Evolutionary conservation across 1,140 invertebrate genomes (phyloP).

Genomic region (Drosophila kurseongensis): DNA sequence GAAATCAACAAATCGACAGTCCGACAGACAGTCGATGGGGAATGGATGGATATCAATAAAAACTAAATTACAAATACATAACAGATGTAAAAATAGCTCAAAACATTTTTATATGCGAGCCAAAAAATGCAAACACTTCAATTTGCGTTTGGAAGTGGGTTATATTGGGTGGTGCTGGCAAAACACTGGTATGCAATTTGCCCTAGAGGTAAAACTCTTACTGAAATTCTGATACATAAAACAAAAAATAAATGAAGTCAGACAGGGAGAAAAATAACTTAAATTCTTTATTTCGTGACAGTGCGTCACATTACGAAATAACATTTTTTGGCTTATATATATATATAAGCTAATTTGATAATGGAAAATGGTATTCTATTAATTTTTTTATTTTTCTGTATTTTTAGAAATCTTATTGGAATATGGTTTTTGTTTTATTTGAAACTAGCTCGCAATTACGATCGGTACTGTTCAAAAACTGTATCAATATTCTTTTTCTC

Average conservation of each 20-base stretch:
- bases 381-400: background rate
- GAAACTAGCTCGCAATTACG: constrained; percentile 11
- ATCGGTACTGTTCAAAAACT: constrained; percentile 24
- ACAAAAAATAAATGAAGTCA: constrained; percentile 26
- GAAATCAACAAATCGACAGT: constrained; percentile 38
- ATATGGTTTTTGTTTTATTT: background rate
- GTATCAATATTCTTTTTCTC: constrained; percentile 39
- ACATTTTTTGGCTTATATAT: no score
- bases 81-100: constrained; percentile 57
- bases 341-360: no score
- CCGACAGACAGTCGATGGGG: constrained; percentile 1
- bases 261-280: constrained; percentile 14
- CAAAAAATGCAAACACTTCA: constrained; percentile 66
- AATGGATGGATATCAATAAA: constrained; percentile 59
- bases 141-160: constrained; percentile 38
- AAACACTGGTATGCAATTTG: constrained; percentile 35
- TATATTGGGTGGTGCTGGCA: constrained; percentile 16
- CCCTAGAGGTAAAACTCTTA: constrained; percentile 25
- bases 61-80: constrained; percentile 71
- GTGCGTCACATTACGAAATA: background rate
- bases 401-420: background rate
- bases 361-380: no score
- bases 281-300: constrained; percentile 20
- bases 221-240: constrained; percentile 22
- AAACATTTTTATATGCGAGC: constrained; percentile 43